Base-by-base conservation (phyloP, 2,888 invertebrate species). In the Liposcelis brunnea region DNA sequence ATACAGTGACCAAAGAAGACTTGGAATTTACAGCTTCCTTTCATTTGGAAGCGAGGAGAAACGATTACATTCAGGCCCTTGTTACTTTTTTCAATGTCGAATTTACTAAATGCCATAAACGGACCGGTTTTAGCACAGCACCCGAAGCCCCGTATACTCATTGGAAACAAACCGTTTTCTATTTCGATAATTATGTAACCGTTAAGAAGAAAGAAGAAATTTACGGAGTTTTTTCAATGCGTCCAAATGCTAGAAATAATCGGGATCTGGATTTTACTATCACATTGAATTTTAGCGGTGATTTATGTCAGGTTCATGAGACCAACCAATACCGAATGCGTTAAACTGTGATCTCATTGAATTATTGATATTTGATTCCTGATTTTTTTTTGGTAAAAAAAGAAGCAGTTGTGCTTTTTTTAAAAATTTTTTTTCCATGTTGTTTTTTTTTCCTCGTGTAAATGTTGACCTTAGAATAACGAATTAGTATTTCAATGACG, bases 161-260 rank as follows among this genome's bases (percentile, higher is more conserved):
- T 65, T 99, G 98, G 98, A 99, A 99, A 64, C 94, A 95, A 65
- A 87, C 85, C 6, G 97, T 99, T 43, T 98, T 99, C 69, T 98
- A 98, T 64, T 80, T 97, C 56, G 86, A 93, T 59, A 49, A 45
- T 31, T 91, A 90, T 58, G 77, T 98, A 71, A 98, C 98, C 2
- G 91, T 90, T 31, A 95, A 95, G 62, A 89, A 90, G 58, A 80
- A 80, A 46, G 98, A 99, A 62, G 91, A 91, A 62, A 80, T 98
- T 48, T 77, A 73, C 44, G 98, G 98, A 19, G 76, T 77, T 6
- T 93, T 98, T 63, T 75, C 80, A 44, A 87, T 97, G 83, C 84
- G 83, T 54, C 97, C 95, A 37, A 99, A 99, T 67, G 83, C 82
- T 48, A 75, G 91, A 49, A 99, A 99, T 67, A 90, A 87, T 66